Conservation (phyloP, 1,140 invertebrate genomes). For the Sminthurinus signatus region DNA sequence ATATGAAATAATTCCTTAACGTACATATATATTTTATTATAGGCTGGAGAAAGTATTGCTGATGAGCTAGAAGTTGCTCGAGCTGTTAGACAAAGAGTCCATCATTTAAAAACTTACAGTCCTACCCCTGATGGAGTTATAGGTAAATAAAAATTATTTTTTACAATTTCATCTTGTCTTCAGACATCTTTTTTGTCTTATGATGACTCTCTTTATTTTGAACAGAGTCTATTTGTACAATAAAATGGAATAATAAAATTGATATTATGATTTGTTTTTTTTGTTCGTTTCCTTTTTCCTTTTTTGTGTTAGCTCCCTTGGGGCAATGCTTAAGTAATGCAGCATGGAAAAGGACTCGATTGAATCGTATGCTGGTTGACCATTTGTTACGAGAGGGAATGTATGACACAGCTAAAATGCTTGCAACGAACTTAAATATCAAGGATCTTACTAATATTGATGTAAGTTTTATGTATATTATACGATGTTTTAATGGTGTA, state of each 20-base stretch:
- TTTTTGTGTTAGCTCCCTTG: neutral
- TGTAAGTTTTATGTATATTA: no score
- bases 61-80: slow-evolving; percentile 83
- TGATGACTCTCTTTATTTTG: no score
- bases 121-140: slow-evolving; percentile 8
- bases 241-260: no score
- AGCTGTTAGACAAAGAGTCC: slow-evolving; percentile 80
- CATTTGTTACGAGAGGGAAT: slow-evolving; percentile 93
- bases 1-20: no score
- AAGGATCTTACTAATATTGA: slow-evolving; percentile 87
- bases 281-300: no score
- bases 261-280: no score
- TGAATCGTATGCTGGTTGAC: slow-evolving; percentile 93
- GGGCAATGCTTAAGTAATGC: slow-evolving; percentile 21
- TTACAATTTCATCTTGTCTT: no score
- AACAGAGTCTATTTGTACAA: no score
- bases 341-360: slow-evolving; percentile 72
- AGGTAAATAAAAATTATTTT: no score
- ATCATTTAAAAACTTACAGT: slow-evolving; percentile 74
- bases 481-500: no score
- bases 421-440: slow-evolving; percentile 72
- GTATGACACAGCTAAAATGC: slow-evolving; percentile 80
- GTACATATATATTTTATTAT: no score
- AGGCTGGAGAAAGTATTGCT: slow-evolving; percentile 80
- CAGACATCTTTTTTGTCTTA: no score